Base-by-base conservation (phyloP, 1,140 invertebrate species). In the Sycophila sp. region DNA sequence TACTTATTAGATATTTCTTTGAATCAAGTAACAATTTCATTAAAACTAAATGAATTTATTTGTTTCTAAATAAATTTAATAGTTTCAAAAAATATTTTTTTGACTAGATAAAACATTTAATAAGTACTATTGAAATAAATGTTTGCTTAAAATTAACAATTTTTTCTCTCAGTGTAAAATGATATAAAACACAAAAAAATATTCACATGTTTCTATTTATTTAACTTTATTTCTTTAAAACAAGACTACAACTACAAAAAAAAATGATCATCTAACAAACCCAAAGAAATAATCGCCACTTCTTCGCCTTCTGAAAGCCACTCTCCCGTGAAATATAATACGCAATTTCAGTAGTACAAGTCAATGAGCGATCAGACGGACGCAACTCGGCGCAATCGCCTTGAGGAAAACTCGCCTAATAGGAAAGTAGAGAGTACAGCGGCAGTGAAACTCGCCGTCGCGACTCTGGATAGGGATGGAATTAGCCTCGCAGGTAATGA, bases 321-420 rank as follows among this genome's bases (percentile, higher is more conserved):
- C 3, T 53, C 26, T 30, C 51, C 3, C 28, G 30, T 1, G n/a
- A 1, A n/a, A n/a, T n/a, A n/a, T n/a, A n/a, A n/a, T n/a, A n/a
- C n/a, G n/a, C n/a, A n/a, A 15, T 56, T 19, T 17, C n/a, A 58
- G 55, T 59, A 22, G 26, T 24, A 59, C 56, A 4, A 59, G 36
- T 59, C 56, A 19, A 26, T 17, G 22, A 59, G 15, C 56, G 36
- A 36, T 59, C 56, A 59, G 56, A n/a, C n/a, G n/a, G n/a, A n/a
- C n/a, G n/a, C n/a, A n/a, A n/a, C n/a, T n/a, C n/a, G n/a, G 1
- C 36, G 24, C 22, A 56, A 59, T 59, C 42, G 13, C 11, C 56
- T 17, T 59, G 26, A 59, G 38, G 56, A 59, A 59, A 59, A 40
- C 26, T 10, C 36, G 17, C 3, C 10, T 59, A 38, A 42, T 38